Evolutionary conservation across 2,888 invertebrate genomes (phyloP), one percentile per base, ranked within the genome.

Genomic region (Lasioglossum figueresi): DNA sequence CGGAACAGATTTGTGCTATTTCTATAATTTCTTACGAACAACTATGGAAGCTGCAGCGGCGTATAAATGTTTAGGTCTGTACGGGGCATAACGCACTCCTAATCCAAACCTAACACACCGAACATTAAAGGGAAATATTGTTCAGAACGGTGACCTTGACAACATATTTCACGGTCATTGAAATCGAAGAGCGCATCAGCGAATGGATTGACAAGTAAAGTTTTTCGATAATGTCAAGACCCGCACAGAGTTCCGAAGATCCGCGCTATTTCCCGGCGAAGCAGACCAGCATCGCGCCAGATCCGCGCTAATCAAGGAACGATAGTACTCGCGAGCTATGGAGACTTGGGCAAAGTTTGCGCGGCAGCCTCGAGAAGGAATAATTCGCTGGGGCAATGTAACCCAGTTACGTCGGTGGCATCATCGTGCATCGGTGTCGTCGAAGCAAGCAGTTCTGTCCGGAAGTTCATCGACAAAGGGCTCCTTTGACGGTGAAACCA

Each of bases 391-490:
- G 63, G 34, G 75, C 76, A 82, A 83, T 78, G 80, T 85, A 87
- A 87, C 81, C 82, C 76, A 80, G 82, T 88, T 88, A 75, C 75
- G 63, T 16, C 31, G 63, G 56, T 68, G 77, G 56, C 80, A 81
- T 82, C 74, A 70, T 19, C 16, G 48, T 6, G 48, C 5, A 48
- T 43, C 71, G 71, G 43, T 71, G 75, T 75, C 81, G 78, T 78
- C 68, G 83, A 73, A 87, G 78, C 87, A 79, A 79, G 80, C 77
- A 85, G 87, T 89, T 87, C 76, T 70, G 79, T 70, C 48, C 48
- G 43, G 80, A 88, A 87, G 84, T 85, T 85, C 80, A 66, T 59
- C 72, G 80, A 85, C 82, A 87, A 83, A 87, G 83, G 77, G 56
- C 68, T 27, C 79, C 80, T 82, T 80, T 87, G 83, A 88, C 86